A percentile compares a stretch with the other conserved stretches of the same genome.
phyloP scores from a whole-genome alignment of 2,797 vertebrate genomes.

The Anisognathus igniventris region DNA sequence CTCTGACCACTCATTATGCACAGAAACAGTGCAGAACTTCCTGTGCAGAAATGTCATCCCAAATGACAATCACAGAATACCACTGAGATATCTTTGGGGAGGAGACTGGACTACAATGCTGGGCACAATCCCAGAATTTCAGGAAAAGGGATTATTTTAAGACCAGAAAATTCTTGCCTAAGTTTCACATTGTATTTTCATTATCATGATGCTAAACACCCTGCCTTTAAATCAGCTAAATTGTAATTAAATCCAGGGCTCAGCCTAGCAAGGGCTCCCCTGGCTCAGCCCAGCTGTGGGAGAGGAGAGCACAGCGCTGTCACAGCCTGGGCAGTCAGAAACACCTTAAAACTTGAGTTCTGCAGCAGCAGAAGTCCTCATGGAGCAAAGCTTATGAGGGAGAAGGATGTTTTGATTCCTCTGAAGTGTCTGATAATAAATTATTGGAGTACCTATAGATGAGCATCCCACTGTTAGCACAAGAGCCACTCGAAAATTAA shows the following conservation, averaged over 20 bases:
- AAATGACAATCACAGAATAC: constrained; percentile 33
- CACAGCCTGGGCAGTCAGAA: neutral
- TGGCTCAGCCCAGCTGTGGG: neutral
- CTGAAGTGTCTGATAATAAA: constrained; percentile 35
- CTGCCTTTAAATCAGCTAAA: constrained; percentile 19
- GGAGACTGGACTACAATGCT: constrained; percentile 44
- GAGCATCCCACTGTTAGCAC: constrained; percentile 19
- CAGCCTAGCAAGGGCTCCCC: neutral
- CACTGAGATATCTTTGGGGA: constrained; percentile 20
- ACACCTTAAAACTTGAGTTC: neutral
- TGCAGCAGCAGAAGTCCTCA: neutral
- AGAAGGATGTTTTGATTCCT: constrained; percentile 43
- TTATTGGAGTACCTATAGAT: constrained; percentile 24
- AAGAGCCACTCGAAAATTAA: constrained; percentile 22
- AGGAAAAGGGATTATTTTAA: constrained; percentile 60
- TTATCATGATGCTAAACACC: neutral
- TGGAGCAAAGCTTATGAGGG: neutral
- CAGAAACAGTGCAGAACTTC: neutral
- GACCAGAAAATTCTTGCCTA: constrained; percentile 40
- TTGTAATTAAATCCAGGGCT: constrained; percentile 14
- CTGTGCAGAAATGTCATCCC: constrained; percentile 53
- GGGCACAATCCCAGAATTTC: constrained; percentile 48
- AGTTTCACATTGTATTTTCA: constrained; percentile 55
- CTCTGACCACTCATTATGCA: neutral
- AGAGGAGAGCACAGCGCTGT: neutral